phyloP scores from a whole-genome alignment of 2,797 vertebrate species.

The Bovichtus variegatus region DNA sequence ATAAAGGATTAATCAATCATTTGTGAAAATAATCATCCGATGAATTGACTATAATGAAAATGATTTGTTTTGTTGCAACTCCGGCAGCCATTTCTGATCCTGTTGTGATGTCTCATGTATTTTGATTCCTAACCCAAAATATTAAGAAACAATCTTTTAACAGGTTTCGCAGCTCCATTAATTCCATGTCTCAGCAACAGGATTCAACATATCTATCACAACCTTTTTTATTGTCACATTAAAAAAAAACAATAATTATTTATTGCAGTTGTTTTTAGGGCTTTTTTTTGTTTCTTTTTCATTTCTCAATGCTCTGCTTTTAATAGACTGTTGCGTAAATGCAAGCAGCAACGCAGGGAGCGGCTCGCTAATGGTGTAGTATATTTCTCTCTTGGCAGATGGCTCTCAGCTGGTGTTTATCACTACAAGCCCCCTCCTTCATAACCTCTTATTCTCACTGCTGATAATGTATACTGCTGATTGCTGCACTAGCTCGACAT shows the following conservation, averaged over 20 bases:
- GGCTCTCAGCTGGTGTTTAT: conserved; percentile 61
- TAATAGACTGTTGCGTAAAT: conserved; percentile 13
- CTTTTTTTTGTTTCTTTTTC: background rate
- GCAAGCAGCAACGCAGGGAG: conserved; percentile 30
- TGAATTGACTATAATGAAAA: background rate
- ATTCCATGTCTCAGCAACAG: background rate
- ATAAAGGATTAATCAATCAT: no score
- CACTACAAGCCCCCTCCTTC: conserved; percentile 23
- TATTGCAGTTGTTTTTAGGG: background rate
- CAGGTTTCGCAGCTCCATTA: background rate
- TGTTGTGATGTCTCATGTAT: background rate
- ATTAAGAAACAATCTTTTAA: background rate
- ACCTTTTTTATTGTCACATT: background rate
- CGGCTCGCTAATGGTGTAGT: conserved; percentile 29
- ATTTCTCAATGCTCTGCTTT: conserved; percentile 5
- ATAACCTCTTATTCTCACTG: conserved; percentile 11
- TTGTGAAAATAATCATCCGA: background rate
- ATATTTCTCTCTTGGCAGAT: conserved; percentile 49
- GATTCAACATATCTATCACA: background rate
- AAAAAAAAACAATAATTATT: background rate
- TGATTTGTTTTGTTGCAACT: background rate
- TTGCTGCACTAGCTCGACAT: background rate
- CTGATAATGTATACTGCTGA: conserved; percentile 25
- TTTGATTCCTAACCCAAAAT: background rate
- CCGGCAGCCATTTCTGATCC: background rate